A percentile compares a stretch with the other conserved stretches of the same genome.
Conservation (phyloP, 2,113 vertebrate genomes). For the Ceyx margarethae region DNA sequence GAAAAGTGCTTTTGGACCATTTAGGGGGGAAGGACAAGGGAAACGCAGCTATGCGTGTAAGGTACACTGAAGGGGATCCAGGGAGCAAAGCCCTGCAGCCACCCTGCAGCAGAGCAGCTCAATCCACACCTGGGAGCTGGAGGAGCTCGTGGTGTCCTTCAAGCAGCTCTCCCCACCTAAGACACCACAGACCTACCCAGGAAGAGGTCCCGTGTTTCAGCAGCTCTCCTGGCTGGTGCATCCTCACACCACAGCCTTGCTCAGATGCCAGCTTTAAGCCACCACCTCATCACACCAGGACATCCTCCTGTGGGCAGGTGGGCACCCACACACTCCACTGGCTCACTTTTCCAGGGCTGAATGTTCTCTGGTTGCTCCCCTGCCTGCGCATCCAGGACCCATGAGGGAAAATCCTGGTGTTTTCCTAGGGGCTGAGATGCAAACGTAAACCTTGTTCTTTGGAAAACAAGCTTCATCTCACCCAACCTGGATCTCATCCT, state of each 20-base stretch:
- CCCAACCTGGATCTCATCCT: background rate
- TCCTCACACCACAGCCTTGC: background rate
- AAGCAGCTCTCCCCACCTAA: background rate
- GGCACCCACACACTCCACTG: background rate
- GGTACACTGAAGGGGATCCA: background rate
- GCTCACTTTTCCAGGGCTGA: background rate
- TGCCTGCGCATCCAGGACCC: background rate
- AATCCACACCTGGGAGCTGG: background rate
- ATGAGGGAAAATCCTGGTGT: background rate
- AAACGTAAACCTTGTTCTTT: background rate
- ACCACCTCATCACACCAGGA: rapidly evolving
- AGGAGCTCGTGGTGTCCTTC: background rate
- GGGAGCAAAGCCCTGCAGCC: background rate
- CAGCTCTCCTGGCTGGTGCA: background rate
- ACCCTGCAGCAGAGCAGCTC: background rate
- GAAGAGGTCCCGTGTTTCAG: background rate
- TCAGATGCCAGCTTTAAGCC: background rate
- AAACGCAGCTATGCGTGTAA: rapidly evolving
- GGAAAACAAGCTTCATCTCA: background rate
- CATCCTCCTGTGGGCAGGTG: rapidly evolving
- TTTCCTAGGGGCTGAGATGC: background rate
- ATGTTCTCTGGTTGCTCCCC: background rate
- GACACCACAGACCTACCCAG: too few species aligned
- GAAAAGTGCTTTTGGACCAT: background rate
- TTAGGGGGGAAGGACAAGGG: background rate